phyloP scores from a whole-genome alignment of 2,113 vertebrate species.

The Phylloscopus trochilus region DNA sequence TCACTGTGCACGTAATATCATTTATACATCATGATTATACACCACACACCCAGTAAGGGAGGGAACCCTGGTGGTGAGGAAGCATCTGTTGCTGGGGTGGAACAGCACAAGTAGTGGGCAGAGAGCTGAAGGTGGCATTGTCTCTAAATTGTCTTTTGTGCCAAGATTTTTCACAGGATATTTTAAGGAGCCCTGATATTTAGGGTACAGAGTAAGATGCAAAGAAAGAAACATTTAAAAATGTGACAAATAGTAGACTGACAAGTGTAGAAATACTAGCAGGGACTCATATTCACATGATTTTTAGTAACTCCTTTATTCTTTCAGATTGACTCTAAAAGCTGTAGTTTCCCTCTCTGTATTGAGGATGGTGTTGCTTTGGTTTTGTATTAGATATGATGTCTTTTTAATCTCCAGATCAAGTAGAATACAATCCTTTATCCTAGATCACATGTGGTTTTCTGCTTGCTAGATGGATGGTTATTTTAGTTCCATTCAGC shows the following conservation, averaged over 20 bases:
- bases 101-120: neutral
- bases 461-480: neutral
- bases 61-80: neutral
- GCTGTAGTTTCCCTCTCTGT: neutral
- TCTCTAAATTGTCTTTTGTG: neutral
- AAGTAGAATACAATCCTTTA: neutral
- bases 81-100: neutral
- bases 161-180: neutral
- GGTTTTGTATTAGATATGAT: neutral
- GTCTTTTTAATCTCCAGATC: neutral
- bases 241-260: neutral
- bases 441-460: neutral
- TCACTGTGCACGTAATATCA: accelerated
- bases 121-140: neutral
- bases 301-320: neutral
- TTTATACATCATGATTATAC: neutral
- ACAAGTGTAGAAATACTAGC: neutral
- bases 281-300: neutral
- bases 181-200: neutral
- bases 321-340: neutral
- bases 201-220: neutral
- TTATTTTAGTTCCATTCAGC: neutral
- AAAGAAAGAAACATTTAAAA: neutral
- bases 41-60: neutral
- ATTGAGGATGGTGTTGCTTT: neutral